phyloP scores from a whole-genome alignment of 2,113 vertebrate genomes.

The Periophthalmodon schlosseri region DNA sequence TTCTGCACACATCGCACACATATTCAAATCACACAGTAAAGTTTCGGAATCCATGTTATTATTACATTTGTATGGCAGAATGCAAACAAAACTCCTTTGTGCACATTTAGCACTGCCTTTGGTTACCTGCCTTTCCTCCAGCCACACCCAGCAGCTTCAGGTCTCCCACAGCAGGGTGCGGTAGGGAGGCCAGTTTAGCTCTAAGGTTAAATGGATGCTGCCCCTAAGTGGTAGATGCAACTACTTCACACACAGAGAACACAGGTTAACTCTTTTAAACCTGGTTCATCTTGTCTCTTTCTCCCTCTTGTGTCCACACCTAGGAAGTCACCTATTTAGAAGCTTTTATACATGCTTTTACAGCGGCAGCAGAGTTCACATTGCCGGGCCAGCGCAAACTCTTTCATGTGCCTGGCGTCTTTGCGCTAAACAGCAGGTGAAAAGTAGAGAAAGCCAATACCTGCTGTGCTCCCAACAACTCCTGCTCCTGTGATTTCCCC shows the following conservation, averaged over 20 bases:
- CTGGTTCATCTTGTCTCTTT: not conserved
- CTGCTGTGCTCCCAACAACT: slow-evolving; percentile 63
- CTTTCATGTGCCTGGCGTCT: slow-evolving; percentile 27
- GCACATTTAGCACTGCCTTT: not conserved
- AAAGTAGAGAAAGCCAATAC: slow-evolving; percentile 67
- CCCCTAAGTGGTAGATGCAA: slow-evolving; percentile 74
- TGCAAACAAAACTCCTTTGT: not conserved
- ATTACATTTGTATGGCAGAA: not conserved
- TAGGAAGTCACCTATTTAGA: slow-evolving; percentile 76
- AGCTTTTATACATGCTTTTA: slow-evolving; percentile 74
- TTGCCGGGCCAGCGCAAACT: slow-evolving; percentile 57
- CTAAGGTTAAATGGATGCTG: slow-evolving; percentile 76
- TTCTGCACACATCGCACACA: not conserved
- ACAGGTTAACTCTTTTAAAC: slow-evolving; percentile 15
- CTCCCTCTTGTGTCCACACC: slow-evolving; percentile 51
- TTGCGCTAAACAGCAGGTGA: slow-evolving; percentile 64
- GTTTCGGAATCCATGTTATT: not conserved
- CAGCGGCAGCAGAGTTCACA: slow-evolving; percentile 69
- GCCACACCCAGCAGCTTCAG: slow-evolving; percentile 7
- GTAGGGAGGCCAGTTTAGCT: slow-evolving; percentile 47
- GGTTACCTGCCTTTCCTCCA: not conserved
- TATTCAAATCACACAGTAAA: not conserved
- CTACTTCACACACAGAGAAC: slow-evolving; percentile 69
- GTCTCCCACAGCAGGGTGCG: slow-evolving; percentile 24
- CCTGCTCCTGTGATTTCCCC: slow-evolving; percentile 63